Percentiles rank a stretch among this genome's conserved stretches.
Conservation (phyloP, 2,888 invertebrate species). For the Orthonevra nobilis region DNA sequence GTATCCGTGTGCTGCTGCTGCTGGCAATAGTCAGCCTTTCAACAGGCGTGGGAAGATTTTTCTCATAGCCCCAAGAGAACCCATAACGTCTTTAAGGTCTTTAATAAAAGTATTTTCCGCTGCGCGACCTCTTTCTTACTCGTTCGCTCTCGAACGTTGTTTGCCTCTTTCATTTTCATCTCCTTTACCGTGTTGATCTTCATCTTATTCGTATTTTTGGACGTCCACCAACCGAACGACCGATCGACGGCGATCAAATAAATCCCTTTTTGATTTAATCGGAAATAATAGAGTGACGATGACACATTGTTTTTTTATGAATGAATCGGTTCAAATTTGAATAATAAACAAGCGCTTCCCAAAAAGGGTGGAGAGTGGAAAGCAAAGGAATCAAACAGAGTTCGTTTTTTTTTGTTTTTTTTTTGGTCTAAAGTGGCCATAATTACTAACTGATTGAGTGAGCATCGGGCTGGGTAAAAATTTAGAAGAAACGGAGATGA, state of each 20-base stretch:
- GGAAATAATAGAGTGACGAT: constrained; percentile 68
- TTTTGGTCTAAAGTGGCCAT: constrained; percentile 49
- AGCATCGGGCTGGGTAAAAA: too few relatives aligned
- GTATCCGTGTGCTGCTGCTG: constrained; percentile 7
- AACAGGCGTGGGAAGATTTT: constrained; percentile 70
- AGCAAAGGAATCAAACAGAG: constrained; percentile 20
- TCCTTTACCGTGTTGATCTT: not conserved
- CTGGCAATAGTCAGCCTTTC: constrained; percentile 25
- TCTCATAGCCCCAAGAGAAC: constrained; percentile 59
- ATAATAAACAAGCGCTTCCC: constrained; percentile 56
- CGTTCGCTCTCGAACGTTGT: not conserved
- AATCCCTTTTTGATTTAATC: constrained; percentile 69
- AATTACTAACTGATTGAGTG: constrained; percentile 68
- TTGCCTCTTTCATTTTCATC: not conserved
- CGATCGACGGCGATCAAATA: constrained; percentile 44
- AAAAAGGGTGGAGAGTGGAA: constrained; percentile 18
- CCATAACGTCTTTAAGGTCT: constrained; percentile 64
- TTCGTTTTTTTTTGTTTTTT: not conserved
- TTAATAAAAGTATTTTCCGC: constrained; percentile 59
- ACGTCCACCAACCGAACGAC: too few relatives aligned
- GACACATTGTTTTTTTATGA: constrained; percentile 66
- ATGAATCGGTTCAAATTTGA: constrained; percentile 67
- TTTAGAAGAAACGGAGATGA: too few relatives aligned
- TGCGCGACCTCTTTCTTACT: constrained; percentile 27
- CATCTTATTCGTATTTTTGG: not conserved